These are phyloP conservation scores for Numenius arquata DNA, from an alignment of 2,113 vertebrate genomes.

Conservation along the genomic window DNA sequence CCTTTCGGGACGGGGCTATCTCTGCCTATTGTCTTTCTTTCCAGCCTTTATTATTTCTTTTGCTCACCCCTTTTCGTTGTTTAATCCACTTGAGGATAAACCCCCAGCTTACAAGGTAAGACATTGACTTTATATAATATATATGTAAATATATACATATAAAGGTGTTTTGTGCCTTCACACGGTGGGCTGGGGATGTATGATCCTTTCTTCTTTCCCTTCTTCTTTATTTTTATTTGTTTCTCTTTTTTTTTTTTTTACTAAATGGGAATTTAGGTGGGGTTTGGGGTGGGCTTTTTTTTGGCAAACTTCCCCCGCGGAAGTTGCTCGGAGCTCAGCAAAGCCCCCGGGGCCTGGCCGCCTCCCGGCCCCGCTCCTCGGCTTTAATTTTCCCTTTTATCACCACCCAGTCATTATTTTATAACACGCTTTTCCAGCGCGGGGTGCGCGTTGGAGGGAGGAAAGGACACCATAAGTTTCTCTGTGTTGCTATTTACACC, in stretches of 20 bases:
- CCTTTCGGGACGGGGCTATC: not conserved
- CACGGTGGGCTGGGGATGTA: accelerated
- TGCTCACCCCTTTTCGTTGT: not conserved
- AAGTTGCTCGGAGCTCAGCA: not conserved
- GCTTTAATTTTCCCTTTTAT: not conserved
- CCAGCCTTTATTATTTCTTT: not conserved
- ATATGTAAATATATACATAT: too few relatives aligned
- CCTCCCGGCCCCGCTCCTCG: not conserved
- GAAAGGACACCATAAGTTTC: not conserved
- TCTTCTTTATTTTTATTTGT: too few relatives aligned
- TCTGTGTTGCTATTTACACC: not conserved
- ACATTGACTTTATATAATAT: not conserved
- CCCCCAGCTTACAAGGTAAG: not conserved
- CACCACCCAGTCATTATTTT: not conserved
- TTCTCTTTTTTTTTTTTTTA: too few relatives aligned
- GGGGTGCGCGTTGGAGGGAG: not conserved
- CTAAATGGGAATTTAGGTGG: not conserved
- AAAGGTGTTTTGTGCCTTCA: not conserved
- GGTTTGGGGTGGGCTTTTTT: not conserved
- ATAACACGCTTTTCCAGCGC: not conserved
- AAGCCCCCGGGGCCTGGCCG: not conserved
- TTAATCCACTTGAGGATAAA: not conserved
- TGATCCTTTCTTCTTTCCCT: not conserved
- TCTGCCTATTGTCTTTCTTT: not conserved
- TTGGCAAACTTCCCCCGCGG: not conserved